These are phyloP conservation scores for Neodiprion fabricii DNA, from an alignment of 1,140 invertebrate genomes.

Conservation along the genomic window DNA sequence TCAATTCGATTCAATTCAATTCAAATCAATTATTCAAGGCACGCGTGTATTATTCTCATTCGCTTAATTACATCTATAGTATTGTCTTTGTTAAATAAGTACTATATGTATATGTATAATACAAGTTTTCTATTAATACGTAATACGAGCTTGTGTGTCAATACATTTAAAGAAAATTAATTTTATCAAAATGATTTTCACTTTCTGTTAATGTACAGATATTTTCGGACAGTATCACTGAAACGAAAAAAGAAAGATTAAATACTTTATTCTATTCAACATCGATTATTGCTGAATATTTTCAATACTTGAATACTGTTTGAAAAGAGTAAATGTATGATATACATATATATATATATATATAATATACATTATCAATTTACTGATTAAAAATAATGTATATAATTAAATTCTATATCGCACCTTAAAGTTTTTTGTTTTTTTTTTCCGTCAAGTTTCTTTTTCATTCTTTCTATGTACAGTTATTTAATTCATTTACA, in stretches of 20 bases:
- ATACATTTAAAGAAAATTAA: background rate
- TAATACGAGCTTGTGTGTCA: background rate
- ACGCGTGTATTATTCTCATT: no score
- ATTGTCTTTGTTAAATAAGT: background rate
- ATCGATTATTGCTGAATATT: no score
- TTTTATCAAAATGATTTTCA: no score
- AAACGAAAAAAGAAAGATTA: no score
- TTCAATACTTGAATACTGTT: background rate
- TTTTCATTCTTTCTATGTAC: background rate
- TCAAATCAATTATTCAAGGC: no score
- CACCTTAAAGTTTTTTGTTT: background rate
- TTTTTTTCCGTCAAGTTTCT: background rate
- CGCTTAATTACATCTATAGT: background rate
- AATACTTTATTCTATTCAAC: background rate
- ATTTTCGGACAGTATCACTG: no score
- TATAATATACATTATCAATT: background rate
- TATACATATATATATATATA: background rate
- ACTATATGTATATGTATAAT: background rate
- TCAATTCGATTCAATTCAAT: no score
- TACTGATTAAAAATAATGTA: background rate
- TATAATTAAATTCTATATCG: background rate
- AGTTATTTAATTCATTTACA: background rate
- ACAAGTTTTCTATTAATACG: background rate
- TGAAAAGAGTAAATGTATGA: background rate
- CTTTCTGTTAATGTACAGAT: no score